A percentile compares a stretch with the other conserved stretches of the same genome.
These are phyloP conservation scores for Orientallactaga sibirica DNA, from an alignment of 2,797 vertebrate species.

Conservation along the genomic window DNA sequence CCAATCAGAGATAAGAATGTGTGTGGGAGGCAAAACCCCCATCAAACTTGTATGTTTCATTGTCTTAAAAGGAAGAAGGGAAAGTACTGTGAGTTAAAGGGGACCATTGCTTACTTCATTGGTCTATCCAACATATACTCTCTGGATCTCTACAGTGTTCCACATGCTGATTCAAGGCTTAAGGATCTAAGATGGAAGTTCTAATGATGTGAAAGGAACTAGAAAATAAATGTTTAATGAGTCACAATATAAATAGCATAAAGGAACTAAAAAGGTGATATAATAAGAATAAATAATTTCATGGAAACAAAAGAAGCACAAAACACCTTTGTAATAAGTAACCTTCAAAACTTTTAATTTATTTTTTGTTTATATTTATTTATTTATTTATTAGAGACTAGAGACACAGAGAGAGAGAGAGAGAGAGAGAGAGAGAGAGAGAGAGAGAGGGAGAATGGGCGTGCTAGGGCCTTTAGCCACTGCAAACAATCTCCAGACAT, in stretches of 20 bases:
- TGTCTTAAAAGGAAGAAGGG: background rate
- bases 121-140: background rate
- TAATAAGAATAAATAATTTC: background rate
- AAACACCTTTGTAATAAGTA: constrained; percentile 17
- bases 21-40: background rate
- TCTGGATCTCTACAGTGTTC: background rate
- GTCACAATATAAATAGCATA: background rate
- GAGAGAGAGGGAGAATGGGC: no score
- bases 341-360: background rate
- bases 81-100: background rate
- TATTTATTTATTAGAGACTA: no score
- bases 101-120: background rate
- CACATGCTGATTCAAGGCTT: background rate
- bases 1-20: background rate
- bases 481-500: no score
- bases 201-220: background rate
- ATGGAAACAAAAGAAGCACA: background rate
- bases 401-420: no score
- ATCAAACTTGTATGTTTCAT: background rate
- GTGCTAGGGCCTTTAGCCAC: no score
- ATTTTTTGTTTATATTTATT: no score
- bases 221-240: background rate
- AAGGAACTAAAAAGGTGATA: background rate
- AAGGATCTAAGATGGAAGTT: background rate
- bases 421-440: no score